Evolutionary conservation across 2,888 invertebrate species (phyloP).

Genomic region (Macroteleia sp.): DNA sequence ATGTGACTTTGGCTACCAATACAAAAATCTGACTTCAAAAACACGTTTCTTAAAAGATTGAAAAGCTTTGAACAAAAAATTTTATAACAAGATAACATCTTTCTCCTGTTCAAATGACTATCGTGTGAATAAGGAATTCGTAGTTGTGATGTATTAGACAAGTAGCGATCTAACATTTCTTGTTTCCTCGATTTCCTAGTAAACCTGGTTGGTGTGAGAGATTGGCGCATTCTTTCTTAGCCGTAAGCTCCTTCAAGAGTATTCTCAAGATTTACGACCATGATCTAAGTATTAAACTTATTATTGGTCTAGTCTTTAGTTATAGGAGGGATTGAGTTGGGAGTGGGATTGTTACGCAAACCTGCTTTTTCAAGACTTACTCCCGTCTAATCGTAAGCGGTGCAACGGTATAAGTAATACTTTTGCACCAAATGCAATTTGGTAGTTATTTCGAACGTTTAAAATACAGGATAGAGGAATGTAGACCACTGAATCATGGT

Average conservation of each 20-base stretch:
- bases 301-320: conserved; percentile 63
- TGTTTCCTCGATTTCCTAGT: conserved; percentile 64
- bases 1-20: conserved; percentile 12
- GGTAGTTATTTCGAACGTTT: not conserved
- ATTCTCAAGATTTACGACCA: conserved; percentile 62
- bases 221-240: conserved; percentile 43
- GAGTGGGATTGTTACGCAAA: conserved; percentile 72
- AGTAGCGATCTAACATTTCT: conserved; percentile 55
- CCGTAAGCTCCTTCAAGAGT: conserved; percentile 42
- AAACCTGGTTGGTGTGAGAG: conserved; percentile 58
- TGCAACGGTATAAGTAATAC: not conserved
- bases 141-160: conserved; percentile 26
- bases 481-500: conserved; percentile 43
- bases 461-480: conserved; percentile 22
- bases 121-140: conserved; percentile 32
- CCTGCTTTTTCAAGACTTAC: conserved; percentile 73
- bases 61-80: conserved; percentile 29
- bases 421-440: conserved; percentile 27
- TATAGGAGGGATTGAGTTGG: conserved; percentile 31
- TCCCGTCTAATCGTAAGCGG: conserved; percentile 69
- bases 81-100: conserved; percentile 48
- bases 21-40: conserved; percentile 8
- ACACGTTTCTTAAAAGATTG: conserved; percentile 1
- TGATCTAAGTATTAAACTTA: conserved; percentile 61
- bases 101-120: conserved; percentile 16